Conservation (phyloP, 2,113 vertebrate genomes). For the Syngnathus floridae region DNA sequence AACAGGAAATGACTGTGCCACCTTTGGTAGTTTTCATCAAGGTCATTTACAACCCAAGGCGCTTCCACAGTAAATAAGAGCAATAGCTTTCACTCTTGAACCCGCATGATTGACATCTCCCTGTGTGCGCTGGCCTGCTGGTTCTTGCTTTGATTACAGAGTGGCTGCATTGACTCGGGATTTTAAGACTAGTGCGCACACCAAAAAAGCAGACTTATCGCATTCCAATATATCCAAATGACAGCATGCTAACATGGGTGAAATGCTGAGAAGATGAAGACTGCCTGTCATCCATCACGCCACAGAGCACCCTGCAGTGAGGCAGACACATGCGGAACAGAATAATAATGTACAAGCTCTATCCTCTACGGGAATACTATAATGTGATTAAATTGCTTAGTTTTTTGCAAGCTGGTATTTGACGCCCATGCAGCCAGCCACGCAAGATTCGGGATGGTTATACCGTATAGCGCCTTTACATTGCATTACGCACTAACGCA, state of each 20-base stretch:
- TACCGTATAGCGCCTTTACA: conserved; percentile 9
- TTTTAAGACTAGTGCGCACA: conserved; percentile 22
- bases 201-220: conserved; percentile 14
- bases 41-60: conserved; percentile 46
- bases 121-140: conserved; percentile 38
- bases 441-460: conserved; percentile 17
- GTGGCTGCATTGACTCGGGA: conserved; percentile 30
- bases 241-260: conserved; percentile 25
- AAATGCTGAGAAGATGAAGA: conserved; percentile 27
- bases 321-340: conserved; percentile 31
- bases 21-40: conserved; percentile 55
- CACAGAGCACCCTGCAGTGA: conserved; percentile 36
- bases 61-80: conserved; percentile 42
- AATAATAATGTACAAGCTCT: conserved; percentile 38
- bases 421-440: conserved; percentile 61
- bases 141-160: conserved; percentile 32
- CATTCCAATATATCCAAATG: conserved; percentile 36
- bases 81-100: conserved; percentile 42
- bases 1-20: conserved; percentile 20
- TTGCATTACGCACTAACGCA: conserved; percentile 17
- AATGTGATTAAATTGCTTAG: conserved; percentile 43
- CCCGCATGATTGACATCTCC: conserved; percentile 56
- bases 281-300: conserved; percentile 45
- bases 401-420: conserved; percentile 13
- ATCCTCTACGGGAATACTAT: conserved; percentile 16